phyloP scores from a whole-genome alignment of 1,140 invertebrate species.

The Belonocnema kinseyi region DNA sequence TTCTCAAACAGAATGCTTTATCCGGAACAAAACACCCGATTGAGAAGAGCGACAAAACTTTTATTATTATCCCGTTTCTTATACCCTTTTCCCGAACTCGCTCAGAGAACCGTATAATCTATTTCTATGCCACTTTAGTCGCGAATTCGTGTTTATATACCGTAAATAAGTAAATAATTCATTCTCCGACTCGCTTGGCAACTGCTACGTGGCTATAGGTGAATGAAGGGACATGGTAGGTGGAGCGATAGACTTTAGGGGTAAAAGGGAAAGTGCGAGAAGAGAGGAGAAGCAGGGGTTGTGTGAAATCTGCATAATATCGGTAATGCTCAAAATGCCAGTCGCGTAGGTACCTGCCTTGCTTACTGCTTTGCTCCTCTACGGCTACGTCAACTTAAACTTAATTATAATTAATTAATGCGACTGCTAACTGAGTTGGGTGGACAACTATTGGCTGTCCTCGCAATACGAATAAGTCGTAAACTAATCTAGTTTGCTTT shows the following conservation, averaged over 20 bases:
- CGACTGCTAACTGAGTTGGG: slow-evolving; percentile 71
- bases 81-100: neutral
- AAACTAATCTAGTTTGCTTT: neutral
- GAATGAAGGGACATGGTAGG: slow-evolving; percentile 44
- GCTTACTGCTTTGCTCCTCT: slow-evolving; percentile 64
- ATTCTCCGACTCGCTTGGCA: slow-evolving; percentile 64
- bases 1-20: too few species aligned
- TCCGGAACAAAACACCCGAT: too few species aligned
- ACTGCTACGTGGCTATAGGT: slow-evolving; percentile 46
- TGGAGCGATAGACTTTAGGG: slow-evolving; percentile 6
- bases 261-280: slow-evolving; percentile 40
- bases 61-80: neutral
- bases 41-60: too few species aligned
- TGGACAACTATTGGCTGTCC: slow-evolving; percentile 65
- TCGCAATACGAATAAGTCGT: neutral
- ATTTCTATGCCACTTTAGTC: slow-evolving; percentile 17
- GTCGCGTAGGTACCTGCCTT: slow-evolving; percentile 69
- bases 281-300: neutral
- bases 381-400: slow-evolving; percentile 81
- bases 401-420: slow-evolving; percentile 88
- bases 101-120: slow-evolving; percentile 13
- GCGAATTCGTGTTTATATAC: slow-evolving; percentile 61
- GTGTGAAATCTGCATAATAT: slow-evolving; percentile 73
- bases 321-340: slow-evolving; percentile 73
- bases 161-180: slow-evolving; percentile 74